phyloP scores from a whole-genome alignment of 2,888 invertebrate genomes.

The Drosophila barbarae region DNA sequence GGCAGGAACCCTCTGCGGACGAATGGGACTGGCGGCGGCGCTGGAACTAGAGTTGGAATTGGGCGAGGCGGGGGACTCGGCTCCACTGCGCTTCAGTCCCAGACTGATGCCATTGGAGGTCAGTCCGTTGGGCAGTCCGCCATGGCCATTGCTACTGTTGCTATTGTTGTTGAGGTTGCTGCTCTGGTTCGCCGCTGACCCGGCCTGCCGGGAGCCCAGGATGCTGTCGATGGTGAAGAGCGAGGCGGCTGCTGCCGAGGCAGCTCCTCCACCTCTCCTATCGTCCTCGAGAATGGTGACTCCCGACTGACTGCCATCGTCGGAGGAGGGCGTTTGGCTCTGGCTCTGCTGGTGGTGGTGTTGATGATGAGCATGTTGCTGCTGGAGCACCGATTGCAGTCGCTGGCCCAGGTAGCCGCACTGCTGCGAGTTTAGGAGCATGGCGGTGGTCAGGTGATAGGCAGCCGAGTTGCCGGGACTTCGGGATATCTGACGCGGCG shows the following conservation, averaged over 20 bases:
- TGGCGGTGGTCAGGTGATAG: slow-evolving; percentile 79
- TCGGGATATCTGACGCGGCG: slow-evolving; percentile 57
- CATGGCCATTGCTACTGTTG: slow-evolving; percentile 36
- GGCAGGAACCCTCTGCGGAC: slow-evolving; percentile 79
- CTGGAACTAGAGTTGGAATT: slow-evolving; percentile 81
- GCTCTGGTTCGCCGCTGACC: slow-evolving; percentile 42
- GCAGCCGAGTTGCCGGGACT: slow-evolving; percentile 65
- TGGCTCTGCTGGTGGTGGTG: slow-evolving; percentile 59
- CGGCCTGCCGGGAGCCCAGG: slow-evolving; percentile 82
- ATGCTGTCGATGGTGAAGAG: slow-evolving; percentile 93
- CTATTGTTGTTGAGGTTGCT: slow-evolving; percentile 34
- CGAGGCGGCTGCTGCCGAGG: slow-evolving; percentile 82
- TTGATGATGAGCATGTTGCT: slow-evolving; percentile 61
- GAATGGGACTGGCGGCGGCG: slow-evolving; percentile 81
- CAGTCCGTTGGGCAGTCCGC: slow-evolving; percentile 33
- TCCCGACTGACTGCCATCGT: slow-evolving; percentile 77
- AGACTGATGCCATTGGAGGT: slow-evolving; percentile 43
- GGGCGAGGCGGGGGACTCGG: slow-evolving; percentile 78
- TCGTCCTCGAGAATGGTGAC: slow-evolving; percentile 76
- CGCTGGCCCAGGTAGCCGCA: slow-evolving; percentile 79
- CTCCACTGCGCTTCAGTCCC: slow-evolving; percentile 65
- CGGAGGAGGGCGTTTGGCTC: slow-evolving; percentile 76
- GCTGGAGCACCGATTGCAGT: slow-evolving; percentile 78
- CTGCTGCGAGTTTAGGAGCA: slow-evolving; percentile 79
- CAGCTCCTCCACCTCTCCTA: slow-evolving; percentile 79